Evolutionary conservation across 2,113 vertebrate genomes (phyloP), one percentile per base, ranked within the genome.

Genomic region (Opisthocomus hoazin): DNA sequence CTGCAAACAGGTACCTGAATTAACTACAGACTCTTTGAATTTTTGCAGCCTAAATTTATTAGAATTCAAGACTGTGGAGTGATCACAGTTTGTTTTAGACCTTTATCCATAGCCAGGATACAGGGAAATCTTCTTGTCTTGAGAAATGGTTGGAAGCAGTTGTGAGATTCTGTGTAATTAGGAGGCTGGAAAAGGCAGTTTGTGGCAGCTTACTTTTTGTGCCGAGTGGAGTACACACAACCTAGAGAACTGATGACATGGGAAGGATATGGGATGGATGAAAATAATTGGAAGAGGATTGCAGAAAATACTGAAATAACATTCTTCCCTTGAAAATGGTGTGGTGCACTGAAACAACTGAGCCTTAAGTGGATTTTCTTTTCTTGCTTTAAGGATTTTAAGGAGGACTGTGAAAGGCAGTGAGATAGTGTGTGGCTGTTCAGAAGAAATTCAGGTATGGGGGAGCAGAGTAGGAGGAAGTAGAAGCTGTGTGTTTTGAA

Each of bases 1-100:
- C 96, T 99, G 93, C 99, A 99, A 97, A 99, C 99, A 98, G 99
- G 98, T 99, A 95, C 61, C 30, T 27, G 30, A n/a, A 39, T 74
- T 84, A 74, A 60, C 21, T 80, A 30, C 11, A 54, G 11, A 20
- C 37, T 65, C 60, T 94, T 81, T 15, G 32, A 60, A 21, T 89
- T 94, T 92, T 81, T 89, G 41, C 2, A 1, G 45, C 29, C 60
- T 91, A 48, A 84, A 46, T 77, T 93, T 19, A 68, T 43, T 77
- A 48, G 37, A 41, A 53, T 77, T 63, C 43, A 87, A 68, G 36
- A 53, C 37, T 74, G 1, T 56, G 23, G 68, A 83, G 69, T 20
- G 26, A 24, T 91, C 41, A 14, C 71, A 56, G 6, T 66, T 83
- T 85, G 22, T 34, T 88, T 27, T 66, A 70, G 88, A 70, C 54